Evolutionary conservation across 2,113 vertebrate genomes (phyloP).

Genomic region (Tonatia bakeri): DNA sequence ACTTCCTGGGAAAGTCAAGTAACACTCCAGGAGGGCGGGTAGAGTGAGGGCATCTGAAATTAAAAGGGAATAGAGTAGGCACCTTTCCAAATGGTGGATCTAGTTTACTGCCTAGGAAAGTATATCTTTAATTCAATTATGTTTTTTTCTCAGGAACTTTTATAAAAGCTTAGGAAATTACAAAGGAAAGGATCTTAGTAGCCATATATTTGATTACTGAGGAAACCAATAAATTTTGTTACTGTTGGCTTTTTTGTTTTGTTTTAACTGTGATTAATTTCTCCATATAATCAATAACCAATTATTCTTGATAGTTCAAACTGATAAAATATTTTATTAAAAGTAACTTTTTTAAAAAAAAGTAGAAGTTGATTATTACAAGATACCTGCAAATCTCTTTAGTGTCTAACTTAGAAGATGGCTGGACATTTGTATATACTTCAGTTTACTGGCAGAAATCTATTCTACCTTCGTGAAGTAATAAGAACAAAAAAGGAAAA

Average conservation of each 20-base stretch:
- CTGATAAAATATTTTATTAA: not conserved
- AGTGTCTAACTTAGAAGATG: not conserved
- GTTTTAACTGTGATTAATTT: not conserved
- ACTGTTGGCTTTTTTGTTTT: not conserved
- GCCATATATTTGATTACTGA: not conserved
- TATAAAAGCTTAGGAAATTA: not conserved
- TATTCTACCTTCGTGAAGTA: not conserved
- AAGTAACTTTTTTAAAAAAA: not conserved
- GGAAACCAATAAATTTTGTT: not conserved
- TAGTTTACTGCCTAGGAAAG: not conserved
- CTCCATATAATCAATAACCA: not conserved
- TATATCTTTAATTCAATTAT: not conserved
- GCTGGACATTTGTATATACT: not conserved
- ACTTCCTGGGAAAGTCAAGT: not conserved
- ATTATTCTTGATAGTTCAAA: not conserved
- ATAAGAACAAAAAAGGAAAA: not conserved
- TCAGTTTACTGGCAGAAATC: not conserved
- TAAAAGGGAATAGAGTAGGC: not conserved
- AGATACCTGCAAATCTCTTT: not conserved
- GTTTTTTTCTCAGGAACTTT: not conserved
- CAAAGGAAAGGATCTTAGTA: not conserved
- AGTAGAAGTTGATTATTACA: not conserved
- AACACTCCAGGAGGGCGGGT: not conserved
- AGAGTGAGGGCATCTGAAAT: not conserved
- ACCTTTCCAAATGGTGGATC: not conserved